Evolutionary conservation across 2,113 vertebrate genomes (phyloP), one percentile per base, ranked within the genome.

Genomic region (Bufo gargarizans): DNA sequence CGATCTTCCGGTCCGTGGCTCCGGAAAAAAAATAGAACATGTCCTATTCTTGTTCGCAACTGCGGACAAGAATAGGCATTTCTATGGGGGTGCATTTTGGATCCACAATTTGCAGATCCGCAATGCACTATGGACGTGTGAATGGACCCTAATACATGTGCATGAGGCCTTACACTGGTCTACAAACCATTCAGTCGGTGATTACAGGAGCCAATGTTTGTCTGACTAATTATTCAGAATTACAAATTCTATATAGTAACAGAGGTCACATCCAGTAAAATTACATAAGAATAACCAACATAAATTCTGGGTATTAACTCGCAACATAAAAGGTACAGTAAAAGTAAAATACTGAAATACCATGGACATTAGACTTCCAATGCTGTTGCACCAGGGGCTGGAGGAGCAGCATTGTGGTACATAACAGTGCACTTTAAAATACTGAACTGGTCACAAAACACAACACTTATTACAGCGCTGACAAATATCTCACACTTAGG

Each of bases 361-460:
- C 53, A 84, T 17, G 49, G 65, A 84, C 82, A 71, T 50, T 14
- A 14, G n/a, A 0, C 14, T n/a, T 59, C 2, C 78, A 81, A 84
- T 84, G 82, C 82, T 71, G 82, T 55, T 71, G 20, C 49, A 8
- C 63, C 63, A 53, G 49, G 33, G 12, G 20, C 22, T 55, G 63
- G 82, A 84, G 82, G 16, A 33, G 63, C 49, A 84, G 65, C 63
- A 67, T 84, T 16, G 82, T 5, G 50, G n/a, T 53, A 55, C 61
- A 59, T 17, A 43, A 71, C 82, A 84, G 63, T 84, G 82, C 63
- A 84, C 82, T 33, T 76, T 77, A 78, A 78, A 86, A 86, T 77
- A 86, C 85, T 86, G 85, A 86, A 78, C 45, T 43, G 85, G 85
- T 86, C 67, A 85, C 69, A 85, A 47, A 78, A 86, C 13, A 86